Evolutionary conservation across 2,797 vertebrate species (phyloP).

Genomic region (Epinephelus malabaricus): DNA sequence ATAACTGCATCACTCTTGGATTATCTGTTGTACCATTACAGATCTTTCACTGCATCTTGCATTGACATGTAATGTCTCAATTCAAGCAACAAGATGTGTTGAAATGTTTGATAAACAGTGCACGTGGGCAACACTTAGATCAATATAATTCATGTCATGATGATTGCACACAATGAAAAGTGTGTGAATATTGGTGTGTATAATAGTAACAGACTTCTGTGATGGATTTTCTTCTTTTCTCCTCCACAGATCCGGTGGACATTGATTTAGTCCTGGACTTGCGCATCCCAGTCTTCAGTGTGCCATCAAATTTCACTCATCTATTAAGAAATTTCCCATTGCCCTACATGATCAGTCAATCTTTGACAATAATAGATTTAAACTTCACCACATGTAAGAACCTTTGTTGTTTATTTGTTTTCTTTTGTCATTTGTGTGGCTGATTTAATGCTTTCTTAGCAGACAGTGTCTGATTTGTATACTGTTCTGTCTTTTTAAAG

Average conservation of each 20-base stretch:
- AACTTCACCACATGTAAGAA: constrained; percentile 66
- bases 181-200: background rate
- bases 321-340: fast-evolving
- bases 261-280: constrained; percentile 31
- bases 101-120: background rate
- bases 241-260: constrained; percentile 11
- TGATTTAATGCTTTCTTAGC: background rate
- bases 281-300: background rate
- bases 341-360: background rate
- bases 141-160: background rate
- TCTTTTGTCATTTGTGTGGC: fast-evolving
- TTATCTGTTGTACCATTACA: too few relatives aligned
- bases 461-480: background rate
- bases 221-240: background rate
- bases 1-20: background rate
- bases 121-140: too few relatives aligned
- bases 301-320: background rate
- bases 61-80: background rate
- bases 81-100: background rate
- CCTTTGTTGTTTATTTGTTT: background rate
- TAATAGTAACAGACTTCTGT: background rate
- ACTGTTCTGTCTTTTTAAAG: constrained; percentile 18
- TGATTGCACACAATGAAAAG: background rate
- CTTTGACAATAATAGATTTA: fast-evolving
- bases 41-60: background rate